Base-by-base conservation (phyloP, 2,113 vertebrate genomes). In the Pavo muticus region DNA sequence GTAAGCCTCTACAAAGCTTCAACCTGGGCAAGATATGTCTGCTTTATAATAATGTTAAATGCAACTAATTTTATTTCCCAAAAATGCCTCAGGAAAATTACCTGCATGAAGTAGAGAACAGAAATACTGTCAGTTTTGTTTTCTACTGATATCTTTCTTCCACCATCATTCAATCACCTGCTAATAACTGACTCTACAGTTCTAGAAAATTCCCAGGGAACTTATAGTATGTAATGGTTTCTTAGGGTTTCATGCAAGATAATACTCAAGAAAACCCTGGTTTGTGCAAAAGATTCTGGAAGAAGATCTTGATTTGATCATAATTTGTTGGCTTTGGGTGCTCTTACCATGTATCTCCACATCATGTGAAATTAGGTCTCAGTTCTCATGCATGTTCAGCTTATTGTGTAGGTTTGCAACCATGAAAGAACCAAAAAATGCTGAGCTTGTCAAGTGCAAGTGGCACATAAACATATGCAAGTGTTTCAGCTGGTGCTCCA, bases 1-100 rank as follows among this genome's bases (percentile, higher is more conserved):
- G 59, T 91, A 95, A 95, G 45, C 39, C 29, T 37, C 87, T 74
- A 37, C 59, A 90, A 90, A 69, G n/a, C 59, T 89, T 80, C 84
- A 94, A 5, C 25, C 23, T n/a, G 23, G 17, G 15, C 70, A 91
- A 85, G 39, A 80, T 56, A 29, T 37, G 1, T 60, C 63, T 76
- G n/a, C 32, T 89, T 48, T 61, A 79, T 80, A 92, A 63, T 59
- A 92, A 91, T 82, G 32, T 5, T 85, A 96, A 90, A 77, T 67
- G n/a, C 14, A 68, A 67, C 78, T 76, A 70, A 89, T 76, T 88
- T 75, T 56, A 70, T 63, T 92, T 77, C 56, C 64, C 18, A 8
- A 54, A 73, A 91, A 93, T 77, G 30, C 37, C 42, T 59, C 24
- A 29, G 32, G 72, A 94, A 95, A 93, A 90, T 44, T 56, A 88